Evolutionary conservation across 2,888 invertebrate genomes (phyloP), one percentile per base, ranked within the genome.

Genomic region (Drosophila histrio): DNA sequence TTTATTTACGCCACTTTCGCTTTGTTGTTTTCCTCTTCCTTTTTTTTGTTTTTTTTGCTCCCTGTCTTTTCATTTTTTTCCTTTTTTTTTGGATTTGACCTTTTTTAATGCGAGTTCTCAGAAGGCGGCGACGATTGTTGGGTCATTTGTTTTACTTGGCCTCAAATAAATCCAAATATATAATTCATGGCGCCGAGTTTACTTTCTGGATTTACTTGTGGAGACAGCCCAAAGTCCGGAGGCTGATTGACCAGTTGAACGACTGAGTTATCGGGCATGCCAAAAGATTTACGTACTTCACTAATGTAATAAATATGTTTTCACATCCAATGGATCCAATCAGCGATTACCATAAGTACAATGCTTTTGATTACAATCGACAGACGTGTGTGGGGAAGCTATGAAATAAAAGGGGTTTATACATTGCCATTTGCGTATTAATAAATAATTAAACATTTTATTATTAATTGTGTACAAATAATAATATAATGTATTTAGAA

Each of bases 161-260:
- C 87, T 87, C 82, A 85, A 85, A 84, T 87, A 87, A 87, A 84
- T 87, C 87, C 82, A 79, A 77, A 87, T 87, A 74, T 79, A 87
- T 85, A 85, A 85, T 85, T 85, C 87, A 85, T 86, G 74, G 53
- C 62, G 44, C 46, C 19, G 47, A 70, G 77, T 75, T 82, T 79
- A 59, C 75, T 73, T 76, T 64, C 39, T 58, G 73, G 77, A 72
- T 65, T 75, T 69, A 36, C 62, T 54, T 64, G 53, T 58, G 57
- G 21, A 24, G 11, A 34, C 44, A 38, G n/a, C 2, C 52, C 13
- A 5, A 17, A 26, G 7, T 49, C 38, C 9, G 44, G 6, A 21
- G 15, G 50, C 53, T 57, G 64, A 60, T 61, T 73, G 73, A 73
- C 70, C 73, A 64, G 44, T 64, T 56, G 49, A 49, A 38, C 56